Percentiles rank a stretch among this genome's conserved stretches.
phyloP scores from a whole-genome alignment of 2,888 invertebrate species.

The Craniophora ligustri region DNA sequence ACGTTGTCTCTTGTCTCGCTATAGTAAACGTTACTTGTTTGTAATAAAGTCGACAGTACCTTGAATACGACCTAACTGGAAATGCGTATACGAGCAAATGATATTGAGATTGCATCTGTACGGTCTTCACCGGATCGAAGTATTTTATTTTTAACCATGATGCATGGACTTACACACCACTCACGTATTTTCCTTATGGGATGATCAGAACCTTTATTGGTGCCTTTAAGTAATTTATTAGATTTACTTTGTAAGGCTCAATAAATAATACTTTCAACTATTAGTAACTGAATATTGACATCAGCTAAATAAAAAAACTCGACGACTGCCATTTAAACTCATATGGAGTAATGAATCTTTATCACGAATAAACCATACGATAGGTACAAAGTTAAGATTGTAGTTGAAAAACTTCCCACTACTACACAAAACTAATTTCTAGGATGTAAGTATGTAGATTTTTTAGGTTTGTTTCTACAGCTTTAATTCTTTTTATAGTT shows the following conservation, averaged over 20 bases:
- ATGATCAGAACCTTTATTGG: constrained; percentile 19
- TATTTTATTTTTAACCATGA: constrained; percentile 44
- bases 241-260: constrained; percentile 3
- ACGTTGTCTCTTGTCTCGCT: background rate
- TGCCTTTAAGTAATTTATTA: constrained; percentile 18
- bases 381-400: no score
- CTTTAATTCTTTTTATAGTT: no score
- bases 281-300: no score
- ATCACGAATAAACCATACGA: no score
- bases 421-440: no score
- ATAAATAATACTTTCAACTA: background rate
- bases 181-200: constrained; percentile 32
- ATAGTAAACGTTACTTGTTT: constrained; percentile 1
- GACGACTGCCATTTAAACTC: no score
- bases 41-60: constrained; percentile 21
- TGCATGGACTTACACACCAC: constrained; percentile 14
- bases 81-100: constrained; percentile 16
- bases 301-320: no score
- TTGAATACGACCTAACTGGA: constrained; percentile 1
- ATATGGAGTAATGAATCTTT: no score
- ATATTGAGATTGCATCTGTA: constrained; percentile 34
- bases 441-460: no score
- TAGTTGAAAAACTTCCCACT: no score
- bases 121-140: constrained; percentile 14
- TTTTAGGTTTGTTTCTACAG: no score